phyloP scores from a whole-genome alignment of 53 echinoderm and acorn worm genomes.

The Pentamera pediparva region DNA sequence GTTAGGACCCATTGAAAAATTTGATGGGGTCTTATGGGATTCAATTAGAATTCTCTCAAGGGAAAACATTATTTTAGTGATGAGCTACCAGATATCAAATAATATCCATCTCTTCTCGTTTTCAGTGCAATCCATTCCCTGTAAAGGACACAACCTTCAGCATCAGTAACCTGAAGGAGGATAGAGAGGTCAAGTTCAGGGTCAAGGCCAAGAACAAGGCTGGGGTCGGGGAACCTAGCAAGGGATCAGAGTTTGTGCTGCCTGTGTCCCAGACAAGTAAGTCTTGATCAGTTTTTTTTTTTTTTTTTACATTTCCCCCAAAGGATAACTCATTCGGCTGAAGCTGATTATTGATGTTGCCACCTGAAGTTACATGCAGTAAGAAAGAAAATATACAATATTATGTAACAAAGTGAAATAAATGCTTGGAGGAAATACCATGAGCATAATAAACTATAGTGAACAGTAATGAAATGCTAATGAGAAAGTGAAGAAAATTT shows the following conservation, averaged over 20 bases:
- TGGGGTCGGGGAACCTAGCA: slow-evolving; percentile 77
- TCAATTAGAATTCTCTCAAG: too few relatives aligned
- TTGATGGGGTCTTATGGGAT: too few relatives aligned
- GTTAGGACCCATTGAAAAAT: too few relatives aligned
- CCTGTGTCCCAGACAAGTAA: slow-evolving; percentile 78
- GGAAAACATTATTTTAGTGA: background rate
- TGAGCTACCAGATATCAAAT: background rate
- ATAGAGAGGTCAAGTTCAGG: slow-evolving; percentile 78
- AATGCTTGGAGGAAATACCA: too few relatives aligned
- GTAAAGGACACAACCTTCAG: slow-evolving; percentile 79
- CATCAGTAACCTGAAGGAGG: slow-evolving; percentile 72
- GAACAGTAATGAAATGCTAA: too few relatives aligned
- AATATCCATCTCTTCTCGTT: background rate
- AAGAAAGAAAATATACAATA: too few relatives aligned
- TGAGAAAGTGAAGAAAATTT: too few relatives aligned
- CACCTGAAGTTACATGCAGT: too few relatives aligned
- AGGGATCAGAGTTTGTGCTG: slow-evolving; percentile 58
- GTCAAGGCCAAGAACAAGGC: slow-evolving; percentile 93
- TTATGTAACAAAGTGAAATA: too few relatives aligned
- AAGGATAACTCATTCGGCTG: background rate
- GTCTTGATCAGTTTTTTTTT: too few relatives aligned
- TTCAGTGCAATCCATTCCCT: slow-evolving; percentile 71
- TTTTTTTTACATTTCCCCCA: background rate
- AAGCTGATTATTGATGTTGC: too few relatives aligned
- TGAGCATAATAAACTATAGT: too few relatives aligned